Base-by-base conservation (phyloP, 2,888 invertebrate genomes). In the Dasypogon diadema region DNA sequence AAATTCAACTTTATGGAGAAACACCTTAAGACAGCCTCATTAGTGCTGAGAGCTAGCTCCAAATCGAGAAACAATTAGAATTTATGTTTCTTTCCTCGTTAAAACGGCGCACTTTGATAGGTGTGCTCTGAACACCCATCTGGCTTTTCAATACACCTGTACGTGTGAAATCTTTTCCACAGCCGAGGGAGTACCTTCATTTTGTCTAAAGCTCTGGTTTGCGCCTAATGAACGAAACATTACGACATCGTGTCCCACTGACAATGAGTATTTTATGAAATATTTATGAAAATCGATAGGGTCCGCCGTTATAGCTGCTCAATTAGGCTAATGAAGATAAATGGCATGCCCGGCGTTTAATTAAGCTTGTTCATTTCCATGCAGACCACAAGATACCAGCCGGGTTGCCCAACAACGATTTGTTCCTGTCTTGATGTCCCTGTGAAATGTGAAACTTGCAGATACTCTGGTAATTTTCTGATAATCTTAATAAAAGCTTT, bases 321-420 rank as follows among this genome's bases (percentile, higher is more conserved):
- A 65, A 65, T 65, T 65, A 65, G 24, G 22, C 65, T 65, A 65
- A 65, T 65, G 48, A 65, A 65, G 65, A 65, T 22, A 65, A 65
- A 65, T 65, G 48, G 12, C 24, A 14, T 46, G 12, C 14, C 46
- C 22, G 48, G 22, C 18, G 65, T 46, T 65, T 65, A 65, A 65
- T 65, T 65, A 65, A 65, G 65, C 48, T 65, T 24, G 48, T 22
- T 46, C 21, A 65, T 65, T 65, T 42, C 26, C 46, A 46, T 12
- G 8, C 22, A 12, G 24, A 46, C 22, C 65, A 22, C 46, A 65
- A 42, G 10, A n/a, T 42, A 42, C 42, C 12, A 12, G 3, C 3
- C n/a, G 42, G 12, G 12, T 42, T 12, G n/a, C n/a, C 42, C 42
- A 6, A 42, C 8, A 42, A 3, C 42, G 6, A 42, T 42, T 30